phyloP scores from a whole-genome alignment of 2,113 vertebrate species.

The Calidris pygmaea region DNA sequence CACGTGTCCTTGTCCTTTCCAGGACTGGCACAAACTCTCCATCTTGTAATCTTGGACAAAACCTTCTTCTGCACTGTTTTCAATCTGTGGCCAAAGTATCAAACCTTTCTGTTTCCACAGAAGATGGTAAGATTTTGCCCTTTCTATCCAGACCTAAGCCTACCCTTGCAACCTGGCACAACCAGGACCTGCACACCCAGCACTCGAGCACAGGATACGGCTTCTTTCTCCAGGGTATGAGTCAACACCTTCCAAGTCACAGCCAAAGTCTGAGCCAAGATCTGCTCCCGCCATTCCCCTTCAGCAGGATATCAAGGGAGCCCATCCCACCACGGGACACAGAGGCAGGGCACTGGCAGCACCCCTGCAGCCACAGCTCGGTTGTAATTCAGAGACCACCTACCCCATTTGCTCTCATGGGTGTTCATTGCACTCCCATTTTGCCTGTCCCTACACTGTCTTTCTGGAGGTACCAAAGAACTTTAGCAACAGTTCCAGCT shows the following conservation, averaged over 20 bases:
- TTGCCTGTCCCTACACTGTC: not conserved
- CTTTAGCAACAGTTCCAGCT: not conserved
- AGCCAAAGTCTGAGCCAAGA: not conserved
- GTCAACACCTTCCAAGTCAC: not conserved
- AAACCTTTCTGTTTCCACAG: not conserved
- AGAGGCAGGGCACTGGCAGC: not conserved
- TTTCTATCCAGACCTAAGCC: not conserved
- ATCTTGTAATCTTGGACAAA: not conserved
- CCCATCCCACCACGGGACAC: not conserved
- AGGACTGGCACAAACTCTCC: not conserved
- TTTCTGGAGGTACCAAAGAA: not conserved
- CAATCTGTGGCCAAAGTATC: not conserved
- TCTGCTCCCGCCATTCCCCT: not conserved
- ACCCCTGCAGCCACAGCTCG: not conserved
- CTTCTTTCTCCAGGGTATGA: not conserved
- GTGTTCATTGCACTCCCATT: not conserved
- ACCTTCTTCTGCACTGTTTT: not conserved
- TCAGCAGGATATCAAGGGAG: not conserved
- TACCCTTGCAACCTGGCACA: not conserved
- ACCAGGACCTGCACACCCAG: accelerated
- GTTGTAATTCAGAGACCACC: not conserved
- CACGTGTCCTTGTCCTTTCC: not conserved
- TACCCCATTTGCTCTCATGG: accelerated
- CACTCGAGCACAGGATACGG: not conserved
- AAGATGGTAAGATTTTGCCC: not conserved